These are phyloP conservation scores for Triplophysa tibetana DNA, from an alignment of 2,113 vertebrate genomes.

Conservation along the genomic window DNA sequence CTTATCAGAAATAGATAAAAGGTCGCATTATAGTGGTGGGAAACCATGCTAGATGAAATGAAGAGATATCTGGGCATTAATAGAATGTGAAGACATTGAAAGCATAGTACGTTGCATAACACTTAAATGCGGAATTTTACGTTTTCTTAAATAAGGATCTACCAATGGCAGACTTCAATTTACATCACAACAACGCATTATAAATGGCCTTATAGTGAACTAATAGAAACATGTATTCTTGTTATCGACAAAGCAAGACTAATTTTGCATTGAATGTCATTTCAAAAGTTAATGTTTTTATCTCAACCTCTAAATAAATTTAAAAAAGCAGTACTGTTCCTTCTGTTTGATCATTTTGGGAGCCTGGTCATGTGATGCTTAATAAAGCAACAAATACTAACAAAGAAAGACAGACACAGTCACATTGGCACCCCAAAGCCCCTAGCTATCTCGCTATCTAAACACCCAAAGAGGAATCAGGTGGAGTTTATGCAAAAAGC, in stretches of 20 bases:
- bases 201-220: background rate
- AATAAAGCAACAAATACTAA: background rate
- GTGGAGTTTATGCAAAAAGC: background rate
- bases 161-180: too few species aligned
- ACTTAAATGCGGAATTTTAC: too few species aligned
- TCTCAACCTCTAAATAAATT: background rate
- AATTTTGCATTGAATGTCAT: background rate
- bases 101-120: too few species aligned
- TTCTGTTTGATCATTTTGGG: background rate
- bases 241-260: background rate
- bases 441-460: background rate
- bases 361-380: background rate
- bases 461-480: background rate
- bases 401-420: too few species aligned
- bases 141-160: too few species aligned
- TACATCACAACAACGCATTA: background rate
- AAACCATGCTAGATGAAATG: background rate
- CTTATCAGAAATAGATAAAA: conserved; percentile 11
- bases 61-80: background rate
- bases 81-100: too few species aligned
- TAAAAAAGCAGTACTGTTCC: background rate
- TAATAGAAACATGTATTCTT: background rate
- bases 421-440: background rate
- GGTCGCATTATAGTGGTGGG: background rate
- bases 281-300: too few species aligned